A percentile compares a stretch with the other conserved stretches of the same genome.
Conservation (phyloP, 2,797 vertebrate genomes). For the Graptemys geographica region DNA sequence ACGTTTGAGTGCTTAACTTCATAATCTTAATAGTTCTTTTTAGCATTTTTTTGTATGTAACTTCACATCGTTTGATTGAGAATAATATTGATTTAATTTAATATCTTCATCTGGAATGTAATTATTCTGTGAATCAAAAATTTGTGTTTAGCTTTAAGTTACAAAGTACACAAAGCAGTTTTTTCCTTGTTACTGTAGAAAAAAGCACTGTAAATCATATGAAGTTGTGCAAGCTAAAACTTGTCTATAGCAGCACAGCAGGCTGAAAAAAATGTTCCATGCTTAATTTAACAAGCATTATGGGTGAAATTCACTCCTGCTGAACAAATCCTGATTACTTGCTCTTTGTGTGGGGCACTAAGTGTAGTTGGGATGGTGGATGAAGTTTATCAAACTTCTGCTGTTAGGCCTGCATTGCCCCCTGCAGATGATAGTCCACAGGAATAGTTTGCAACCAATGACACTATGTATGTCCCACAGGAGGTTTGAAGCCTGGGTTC, state of each 20-base stretch:
- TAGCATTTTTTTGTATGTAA: no score
- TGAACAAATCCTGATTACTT: neutral
- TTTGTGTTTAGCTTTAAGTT: neutral
- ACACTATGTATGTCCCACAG: accelerated
- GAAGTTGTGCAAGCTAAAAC: conserved; percentile 15
- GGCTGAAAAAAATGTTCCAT: neutral
- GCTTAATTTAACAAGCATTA: neutral
- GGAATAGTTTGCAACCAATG: neutral
- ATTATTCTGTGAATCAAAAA: neutral
- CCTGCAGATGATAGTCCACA: neutral
- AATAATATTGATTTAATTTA: neutral
- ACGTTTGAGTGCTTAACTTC: neutral
- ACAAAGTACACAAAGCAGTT: neutral
- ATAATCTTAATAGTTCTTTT: neutral
- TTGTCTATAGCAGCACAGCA: conserved; percentile 22
- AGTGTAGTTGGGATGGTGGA: conserved; percentile 19
- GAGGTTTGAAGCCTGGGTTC: accelerated
- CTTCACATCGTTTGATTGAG: neutral
- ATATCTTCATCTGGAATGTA: neutral
- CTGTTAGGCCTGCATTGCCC: neutral
- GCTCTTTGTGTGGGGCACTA: conserved; percentile 3
- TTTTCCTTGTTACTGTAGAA: neutral
- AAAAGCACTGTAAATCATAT: neutral
- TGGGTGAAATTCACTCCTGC: neutral
- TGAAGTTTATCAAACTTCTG: neutral